Evolutionary conservation across 35 echinoderm and acorn worm species (phyloP), one percentile per base, ranked within the genome.

Genomic region (Stichopus chloronotus): DNA sequence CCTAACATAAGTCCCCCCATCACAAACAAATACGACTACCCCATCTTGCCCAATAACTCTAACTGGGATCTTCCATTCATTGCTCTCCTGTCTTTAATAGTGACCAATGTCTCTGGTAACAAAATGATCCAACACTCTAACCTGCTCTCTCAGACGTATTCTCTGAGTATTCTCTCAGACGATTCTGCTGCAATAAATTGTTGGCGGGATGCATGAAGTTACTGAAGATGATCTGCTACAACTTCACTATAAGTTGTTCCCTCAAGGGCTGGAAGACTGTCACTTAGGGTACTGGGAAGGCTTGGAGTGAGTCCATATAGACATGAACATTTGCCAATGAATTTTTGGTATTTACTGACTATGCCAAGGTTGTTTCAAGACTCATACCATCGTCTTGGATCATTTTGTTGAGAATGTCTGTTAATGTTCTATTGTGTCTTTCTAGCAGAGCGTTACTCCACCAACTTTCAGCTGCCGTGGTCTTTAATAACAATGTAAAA

Each of bases 21-120:
- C 71, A 14, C n/a, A n/a, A 9, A 91, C 89, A 55, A 78, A 79
- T 7, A 91, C 89, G 17, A 91, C 54, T 6, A 58, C 76, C 12
- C 89, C 71, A 91, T 91, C 89, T 24, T 91, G 89, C 17, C 89
- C 89, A 78, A 91, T 79, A 17, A 57, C 89, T 57, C 17, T n/a
- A 9, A 30, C 89, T 59, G 72, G 89, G 4, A 69, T 72, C 54
- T 91, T 91, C 89, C 72, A 91, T 71, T 79, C 72, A 78, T 56
- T 79, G 53, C 89, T 91, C n/a, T 91, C 88, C 14, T 65, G 10
- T 7, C 88, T 0, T 25, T 90, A 72, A 9, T 90, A 90, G 63
- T 72, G 72, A 9, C 69, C 88, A 6, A 4, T 25, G 25, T 90
- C 88, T 0, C 88, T 63, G 1, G 69, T 90, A 25, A 24, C 16